A percentile compares a stretch with the other conserved stretches of the same genome.
Conservation (phyloP, 1,140 invertebrate species). For the Anadara kagoshimensis region DNA sequence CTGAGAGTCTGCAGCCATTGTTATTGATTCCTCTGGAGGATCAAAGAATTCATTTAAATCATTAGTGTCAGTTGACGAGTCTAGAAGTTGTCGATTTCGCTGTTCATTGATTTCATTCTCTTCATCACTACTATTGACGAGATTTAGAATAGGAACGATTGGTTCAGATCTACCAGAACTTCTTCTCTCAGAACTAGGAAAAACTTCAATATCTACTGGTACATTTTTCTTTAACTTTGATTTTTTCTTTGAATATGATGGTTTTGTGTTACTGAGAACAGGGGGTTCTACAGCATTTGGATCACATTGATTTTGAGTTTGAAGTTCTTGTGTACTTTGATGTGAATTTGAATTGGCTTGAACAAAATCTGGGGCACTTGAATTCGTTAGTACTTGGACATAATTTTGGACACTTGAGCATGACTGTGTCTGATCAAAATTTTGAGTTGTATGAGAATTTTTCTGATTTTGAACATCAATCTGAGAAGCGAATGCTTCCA, state of each 20-base stretch:
- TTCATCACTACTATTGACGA: conserved; percentile 50
- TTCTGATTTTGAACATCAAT: no score
- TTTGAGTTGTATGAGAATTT: no score
- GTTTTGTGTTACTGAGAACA: no score
- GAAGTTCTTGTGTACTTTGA: no score
- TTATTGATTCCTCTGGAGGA: conserved; percentile 3
- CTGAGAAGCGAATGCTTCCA: no score
- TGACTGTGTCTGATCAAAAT: no score
- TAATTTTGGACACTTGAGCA: no score
- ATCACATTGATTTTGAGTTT: no score
- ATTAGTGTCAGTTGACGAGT: conserved; percentile 37
- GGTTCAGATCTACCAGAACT: conserved; percentile 27
- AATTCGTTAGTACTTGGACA: no score
- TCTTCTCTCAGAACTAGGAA: conserved; percentile 50
- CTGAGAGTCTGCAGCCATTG: neutral
- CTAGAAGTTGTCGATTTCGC: conserved; percentile 8
- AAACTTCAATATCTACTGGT: conserved; percentile 58
- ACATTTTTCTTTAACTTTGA: conserved; percentile 18
- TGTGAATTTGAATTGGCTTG: no score
- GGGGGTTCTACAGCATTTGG: no score
- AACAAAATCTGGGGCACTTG: no score
- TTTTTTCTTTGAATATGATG: conserved; percentile 11
- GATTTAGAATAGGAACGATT: conserved; percentile 52
- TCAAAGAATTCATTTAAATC: conserved; percentile 38
- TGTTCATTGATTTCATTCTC: conserved; percentile 26